Percentiles rank a stretch among this genome's conserved stretches.
Conservation (phyloP, 2,113 vertebrate genomes). For the Xiphorhynchus elegans region DNA sequence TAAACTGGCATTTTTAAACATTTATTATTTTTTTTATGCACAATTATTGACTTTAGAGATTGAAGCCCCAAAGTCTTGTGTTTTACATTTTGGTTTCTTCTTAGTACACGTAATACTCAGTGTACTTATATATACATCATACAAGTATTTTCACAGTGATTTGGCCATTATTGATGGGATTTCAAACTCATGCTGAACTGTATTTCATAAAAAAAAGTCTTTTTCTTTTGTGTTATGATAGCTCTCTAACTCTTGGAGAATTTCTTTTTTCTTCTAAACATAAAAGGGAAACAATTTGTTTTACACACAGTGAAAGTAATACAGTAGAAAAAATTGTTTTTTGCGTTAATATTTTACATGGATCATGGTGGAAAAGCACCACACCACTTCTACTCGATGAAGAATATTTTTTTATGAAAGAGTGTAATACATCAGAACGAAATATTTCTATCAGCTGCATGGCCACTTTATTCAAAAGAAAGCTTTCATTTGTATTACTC, state of each 20-base stretch:
- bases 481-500: neutral
- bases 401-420: slow-evolving; percentile 18
- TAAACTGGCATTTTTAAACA: rapidly evolving
- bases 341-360: slow-evolving; percentile 12
- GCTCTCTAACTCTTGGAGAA: neutral
- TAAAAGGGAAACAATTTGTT: neutral
- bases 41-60: neutral
- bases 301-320: neutral
- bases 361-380: neutral
- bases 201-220: neutral
- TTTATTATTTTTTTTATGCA: neutral
- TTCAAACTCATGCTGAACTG: neutral
- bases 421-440: slow-evolving; percentile 55
- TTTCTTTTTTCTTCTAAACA: neutral
- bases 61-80: neutral
- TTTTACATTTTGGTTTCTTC: neutral
- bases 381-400: neutral
- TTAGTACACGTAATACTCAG: neutral
- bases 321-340: neutral
- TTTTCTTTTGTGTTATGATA: neutral
- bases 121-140: neutral
- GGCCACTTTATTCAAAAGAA: neutral
- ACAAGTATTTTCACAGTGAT: neutral
- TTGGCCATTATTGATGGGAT: neutral
- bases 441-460: neutral